Evolutionary conservation across 2,797 vertebrate genomes (phyloP), one percentile per base, ranked within the genome.

Genomic region (Rhyacichthys aspro): DNA sequence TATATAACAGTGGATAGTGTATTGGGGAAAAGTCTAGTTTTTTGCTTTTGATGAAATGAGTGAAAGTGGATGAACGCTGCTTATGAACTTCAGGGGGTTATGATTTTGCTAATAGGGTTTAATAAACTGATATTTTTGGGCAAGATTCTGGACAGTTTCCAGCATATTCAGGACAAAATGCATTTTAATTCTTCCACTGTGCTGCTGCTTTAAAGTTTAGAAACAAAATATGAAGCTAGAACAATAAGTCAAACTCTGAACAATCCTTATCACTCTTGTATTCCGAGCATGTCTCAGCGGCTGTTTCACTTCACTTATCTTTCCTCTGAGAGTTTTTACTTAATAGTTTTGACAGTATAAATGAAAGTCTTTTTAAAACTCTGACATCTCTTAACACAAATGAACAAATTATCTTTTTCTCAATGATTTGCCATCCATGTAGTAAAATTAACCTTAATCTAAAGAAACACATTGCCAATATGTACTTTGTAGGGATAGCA

Each of bases 11-110:
- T 57, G 32, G 11, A 58, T 23, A 2, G 23, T 55, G 38, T 11
- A 58, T 53, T n/a, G 47, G 8, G 9, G 9, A 44, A 18, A 61
- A 19, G 42, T 12, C 8, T 9, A 3, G 36, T 60, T 23, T 58
- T 50, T 59, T 12, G 14, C 15, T 68, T 42, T 19, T 54, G 18
- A 48, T 74, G 5, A 46, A 61, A 67, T 55, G 9, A 48, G 43
- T 59, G 17, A 17, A 66, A 62, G 39, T 11, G 19, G 49, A 68
- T 59, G 46, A 55, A 61, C 7, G 48, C 52, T 72, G 47, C 32
- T 60, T 17, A 53, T 38, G 41, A 59, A 67, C 39, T 17, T 39
- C 10, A 38, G 17, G 18, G 43, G 43, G n/a, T 44, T 18, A 45
- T 11, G 17, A 23, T 45, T 45, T 16, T 43, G n/a, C 42, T 16